Conservation (phyloP, 2,113 vertebrate genomes). For the Erythrolamprus reginae region DNA sequence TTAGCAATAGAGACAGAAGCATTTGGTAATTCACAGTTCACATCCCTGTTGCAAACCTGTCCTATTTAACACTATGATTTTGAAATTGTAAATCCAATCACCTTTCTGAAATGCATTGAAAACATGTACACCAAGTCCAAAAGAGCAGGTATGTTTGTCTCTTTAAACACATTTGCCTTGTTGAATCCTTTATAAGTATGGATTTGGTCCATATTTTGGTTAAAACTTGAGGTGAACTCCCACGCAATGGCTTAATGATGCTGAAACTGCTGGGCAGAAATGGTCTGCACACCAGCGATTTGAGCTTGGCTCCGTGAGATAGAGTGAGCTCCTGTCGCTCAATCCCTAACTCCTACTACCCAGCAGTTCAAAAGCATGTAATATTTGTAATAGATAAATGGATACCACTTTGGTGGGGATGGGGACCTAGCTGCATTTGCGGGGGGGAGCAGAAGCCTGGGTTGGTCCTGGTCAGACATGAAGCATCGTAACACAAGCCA, state of each 20-base stretch:
- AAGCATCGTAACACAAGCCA: background rate
- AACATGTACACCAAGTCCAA: background rate
- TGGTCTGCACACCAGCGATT: background rate
- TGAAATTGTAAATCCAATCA: background rate
- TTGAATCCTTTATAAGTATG: background rate
- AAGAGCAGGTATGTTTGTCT: background rate
- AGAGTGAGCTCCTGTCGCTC: background rate
- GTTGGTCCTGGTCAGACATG: background rate
- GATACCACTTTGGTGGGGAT: background rate
- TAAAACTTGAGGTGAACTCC: background rate
- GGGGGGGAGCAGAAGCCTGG: background rate
- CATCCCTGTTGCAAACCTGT: background rate
- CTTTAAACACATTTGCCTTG: background rate
- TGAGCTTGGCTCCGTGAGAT: background rate
- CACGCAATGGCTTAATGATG: background rate
- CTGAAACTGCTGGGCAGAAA: background rate
- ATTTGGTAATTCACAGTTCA: background rate
- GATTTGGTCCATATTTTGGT: background rate
- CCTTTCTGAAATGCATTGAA: background rate
- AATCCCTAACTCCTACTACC: background rate
- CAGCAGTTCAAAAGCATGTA: background rate
- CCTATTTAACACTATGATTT: background rate
- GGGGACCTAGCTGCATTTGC: background rate
- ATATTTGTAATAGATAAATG: background rate
- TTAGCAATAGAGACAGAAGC: background rate